A percentile compares a stretch with the other conserved stretches of the same genome.
Conservation (phyloP, 2,113 vertebrate genomes). For the Varanus komodoensis region DNA sequence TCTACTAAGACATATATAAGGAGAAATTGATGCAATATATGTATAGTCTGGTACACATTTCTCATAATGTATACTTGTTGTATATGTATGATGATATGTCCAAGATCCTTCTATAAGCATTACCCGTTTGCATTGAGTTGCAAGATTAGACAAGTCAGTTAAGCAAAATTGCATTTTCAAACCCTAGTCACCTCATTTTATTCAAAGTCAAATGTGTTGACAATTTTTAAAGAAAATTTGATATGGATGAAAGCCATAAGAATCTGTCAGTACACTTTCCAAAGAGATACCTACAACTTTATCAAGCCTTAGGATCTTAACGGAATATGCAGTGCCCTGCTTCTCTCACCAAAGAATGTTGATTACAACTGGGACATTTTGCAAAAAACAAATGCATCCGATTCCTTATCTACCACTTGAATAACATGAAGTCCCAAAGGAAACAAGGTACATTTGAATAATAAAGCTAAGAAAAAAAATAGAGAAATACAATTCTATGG, state of each 20-base stretch:
- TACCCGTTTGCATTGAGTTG: not conserved
- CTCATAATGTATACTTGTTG: too few species aligned
- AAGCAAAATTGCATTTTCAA: not conserved
- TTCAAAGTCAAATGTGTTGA: slow-evolving; percentile 10
- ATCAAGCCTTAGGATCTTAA: slow-evolving; percentile 1
- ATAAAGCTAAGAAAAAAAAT: not conserved
- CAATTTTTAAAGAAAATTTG: not conserved
- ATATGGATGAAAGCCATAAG: not conserved
- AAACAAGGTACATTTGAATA: not conserved
- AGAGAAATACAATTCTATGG: not conserved
- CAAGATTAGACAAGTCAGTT: not conserved
- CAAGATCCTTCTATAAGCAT: not conserved
- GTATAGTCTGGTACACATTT: too few species aligned
- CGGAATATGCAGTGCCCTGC: not conserved
- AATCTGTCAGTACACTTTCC: not conserved
- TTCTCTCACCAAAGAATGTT: not conserved
- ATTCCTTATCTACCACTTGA: not conserved
- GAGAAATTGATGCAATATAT: too few species aligned
- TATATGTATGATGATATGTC: too few species aligned
- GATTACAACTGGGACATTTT: slow-evolving; percentile 5
- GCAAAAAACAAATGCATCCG: not conserved
- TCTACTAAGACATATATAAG: too few species aligned
- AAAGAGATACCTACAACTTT: not conserved
- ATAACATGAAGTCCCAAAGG: slow-evolving; percentile 6
- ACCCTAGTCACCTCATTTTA: not conserved